Evolutionary conservation across 2,113 vertebrate genomes (phyloP), one percentile per base, ranked within the genome.

Genomic region (Chascanopsetta lugubris): DNA sequence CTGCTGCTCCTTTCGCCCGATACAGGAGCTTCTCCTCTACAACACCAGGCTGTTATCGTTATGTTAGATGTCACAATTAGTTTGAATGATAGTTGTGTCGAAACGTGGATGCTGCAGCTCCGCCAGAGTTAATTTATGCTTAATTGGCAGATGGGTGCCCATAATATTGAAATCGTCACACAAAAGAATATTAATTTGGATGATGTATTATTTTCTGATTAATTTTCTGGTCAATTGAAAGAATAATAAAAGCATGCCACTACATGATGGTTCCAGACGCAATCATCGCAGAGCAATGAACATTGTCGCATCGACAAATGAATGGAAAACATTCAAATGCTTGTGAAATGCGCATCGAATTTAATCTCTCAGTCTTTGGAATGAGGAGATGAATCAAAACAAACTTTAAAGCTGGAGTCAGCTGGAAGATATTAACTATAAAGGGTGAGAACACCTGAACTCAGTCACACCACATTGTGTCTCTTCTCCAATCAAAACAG

Each of bases 361-460:
- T 54, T 18, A 20, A 43, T 54, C 53, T 61, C 2, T 10, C 34
- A 22, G 34, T 45, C 6, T 36, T 8, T 11, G 40, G 29, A 2
- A 25, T 51, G 3, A 50, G 38, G 49, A 1, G 3, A 10, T 25
- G 20, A 53, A n/a, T n/a, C 8, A 7, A 34, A 24, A 24, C 5
- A 1, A 43, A 46, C 32, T 17, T 8, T 18, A 48, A 13, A 42
- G 13, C 43, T n/a, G 38, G n/a, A 53, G 18, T 2, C 65, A 56
- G 21, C 53, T 46, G 45, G 18, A 49, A 59, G 15, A 13, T 13
- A 6, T 60, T 10, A 36, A 43, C 20, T 15, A 12, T 18, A 34
- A 53, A 50, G 10, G 3, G 4, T 7, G 6, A 42, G 43, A 45
- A 24, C 65, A 74, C 27, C 54, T 69, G 56, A 75, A 30, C 59